Conservation (phyloP, 2,888 invertebrate genomes). For the Carabus problematicus region DNA sequence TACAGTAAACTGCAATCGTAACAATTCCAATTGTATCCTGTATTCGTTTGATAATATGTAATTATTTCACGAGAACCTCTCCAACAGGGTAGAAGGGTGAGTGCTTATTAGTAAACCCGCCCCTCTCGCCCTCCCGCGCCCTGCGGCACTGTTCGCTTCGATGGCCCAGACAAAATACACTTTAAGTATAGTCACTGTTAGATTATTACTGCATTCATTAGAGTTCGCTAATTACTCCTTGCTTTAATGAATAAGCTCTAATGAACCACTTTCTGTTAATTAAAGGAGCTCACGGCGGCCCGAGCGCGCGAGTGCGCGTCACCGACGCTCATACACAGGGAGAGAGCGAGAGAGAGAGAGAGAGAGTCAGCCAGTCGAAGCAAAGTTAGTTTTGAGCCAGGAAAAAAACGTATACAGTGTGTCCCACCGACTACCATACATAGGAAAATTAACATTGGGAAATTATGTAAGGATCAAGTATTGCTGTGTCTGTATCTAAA, state of each 20-base stretch:
- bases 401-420: background rate
- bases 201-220: constrained; percentile 84
- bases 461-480: too few relatives aligned
- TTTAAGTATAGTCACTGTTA: constrained; percentile 60
- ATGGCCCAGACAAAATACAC: constrained; percentile 39
- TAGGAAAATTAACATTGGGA: too few relatives aligned
- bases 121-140: constrained; percentile 17
- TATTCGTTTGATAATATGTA: too few relatives aligned
- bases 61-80: too few relatives aligned
- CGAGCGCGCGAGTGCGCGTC: constrained; percentile 50
- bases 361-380: background rate
- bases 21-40: too few relatives aligned
- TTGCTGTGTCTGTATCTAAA: too few relatives aligned
- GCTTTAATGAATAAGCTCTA: constrained; percentile 90
- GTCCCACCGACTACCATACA: too few relatives aligned
- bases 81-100: too few relatives aligned
- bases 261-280: constrained; percentile 91
- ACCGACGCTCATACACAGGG: constrained; percentile 44
- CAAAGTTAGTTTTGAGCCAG: background rate
- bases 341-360: background rate
- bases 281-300: constrained; percentile 72
- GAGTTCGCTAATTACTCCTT: constrained; percentile 89
- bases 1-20: too few relatives aligned
- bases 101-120: constrained; percentile 30
- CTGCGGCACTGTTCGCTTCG: background rate